These are phyloP conservation scores for Hipposideros larvatus DNA, from an alignment of 2,797 vertebrate genomes.

Conservation along the genomic window DNA sequence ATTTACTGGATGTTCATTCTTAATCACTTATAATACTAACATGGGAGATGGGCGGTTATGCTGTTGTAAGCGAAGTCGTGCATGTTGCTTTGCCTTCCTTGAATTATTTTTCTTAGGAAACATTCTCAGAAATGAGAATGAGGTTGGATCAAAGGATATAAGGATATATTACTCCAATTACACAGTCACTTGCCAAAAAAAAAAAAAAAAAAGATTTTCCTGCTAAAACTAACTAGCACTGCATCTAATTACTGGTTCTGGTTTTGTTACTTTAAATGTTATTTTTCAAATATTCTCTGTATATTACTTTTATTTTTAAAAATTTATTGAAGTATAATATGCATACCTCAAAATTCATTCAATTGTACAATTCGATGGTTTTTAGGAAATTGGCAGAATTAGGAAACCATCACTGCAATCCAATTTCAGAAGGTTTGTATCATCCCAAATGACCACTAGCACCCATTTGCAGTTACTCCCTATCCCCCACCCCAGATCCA, in stretches of 20 bases:
- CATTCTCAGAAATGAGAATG: not conserved
- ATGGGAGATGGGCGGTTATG: not conserved
- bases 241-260: not conserved
- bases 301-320: not conserved
- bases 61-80: not conserved
- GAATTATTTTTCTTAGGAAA: not conserved
- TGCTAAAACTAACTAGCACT: not conserved
- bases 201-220: not conserved
- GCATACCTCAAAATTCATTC: not conserved
- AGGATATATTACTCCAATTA: not conserved
- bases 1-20: not conserved
- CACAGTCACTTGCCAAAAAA: not conserved
- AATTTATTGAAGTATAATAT: not conserved
- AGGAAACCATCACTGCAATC: too few species aligned
- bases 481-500: too few species aligned
- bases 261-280: not conserved
- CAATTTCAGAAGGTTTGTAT: not conserved
- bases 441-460: too few species aligned
- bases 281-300: not conserved
- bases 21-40: not conserved
- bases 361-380: not conserved
- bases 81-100: not conserved
- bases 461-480: too few species aligned
- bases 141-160: not conserved
- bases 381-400: not conserved